Evolutionary conservation across 2,888 invertebrate genomes (phyloP).

Genomic region (Acrocyrtus sp.): DNA sequence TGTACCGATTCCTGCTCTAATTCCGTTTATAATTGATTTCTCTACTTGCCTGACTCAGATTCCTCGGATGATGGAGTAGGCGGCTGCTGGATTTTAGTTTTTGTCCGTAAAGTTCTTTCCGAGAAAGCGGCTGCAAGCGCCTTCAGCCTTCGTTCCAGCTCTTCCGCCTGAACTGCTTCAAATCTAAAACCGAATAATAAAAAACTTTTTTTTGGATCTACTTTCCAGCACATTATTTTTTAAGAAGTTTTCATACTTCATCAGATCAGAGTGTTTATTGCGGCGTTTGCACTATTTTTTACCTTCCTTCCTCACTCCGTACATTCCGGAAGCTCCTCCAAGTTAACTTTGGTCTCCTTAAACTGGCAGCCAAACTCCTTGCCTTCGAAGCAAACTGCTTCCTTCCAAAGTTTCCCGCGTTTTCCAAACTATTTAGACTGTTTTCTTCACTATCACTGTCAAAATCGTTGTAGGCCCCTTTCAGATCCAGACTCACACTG

Average conservation of each 20-base stretch:
- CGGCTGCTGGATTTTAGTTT: constrained; percentile 72
- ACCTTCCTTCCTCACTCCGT: constrained; percentile 46
- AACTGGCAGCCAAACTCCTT: background rate
- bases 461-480: background rate
- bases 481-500: constrained; percentile 6
- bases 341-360: background rate
- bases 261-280: background rate
- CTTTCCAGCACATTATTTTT: background rate
- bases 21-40: too few species aligned
- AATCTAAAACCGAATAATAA: constrained; percentile 36
- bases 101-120: constrained; percentile 71
- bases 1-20: too few species aligned
- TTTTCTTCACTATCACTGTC: background rate
- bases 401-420: background rate
- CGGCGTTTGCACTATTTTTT: background rate
- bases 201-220: background rate
- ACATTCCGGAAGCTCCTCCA: constrained; percentile 22
- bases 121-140: constrained; percentile 73
- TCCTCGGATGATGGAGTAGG: constrained; percentile 74
- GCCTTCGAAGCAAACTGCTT: background rate
- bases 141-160: constrained; percentile 68
- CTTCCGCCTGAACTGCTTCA: constrained; percentile 59
- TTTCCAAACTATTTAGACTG: background rate
- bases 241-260: background rate
- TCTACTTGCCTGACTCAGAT: constrained; percentile 67